A percentile compares a stretch with the other conserved stretches of the same genome.
These are phyloP conservation scores for Helostoma temminkii DNA, from an alignment of 2,797 vertebrate genomes.

Conservation along the genomic window DNA sequence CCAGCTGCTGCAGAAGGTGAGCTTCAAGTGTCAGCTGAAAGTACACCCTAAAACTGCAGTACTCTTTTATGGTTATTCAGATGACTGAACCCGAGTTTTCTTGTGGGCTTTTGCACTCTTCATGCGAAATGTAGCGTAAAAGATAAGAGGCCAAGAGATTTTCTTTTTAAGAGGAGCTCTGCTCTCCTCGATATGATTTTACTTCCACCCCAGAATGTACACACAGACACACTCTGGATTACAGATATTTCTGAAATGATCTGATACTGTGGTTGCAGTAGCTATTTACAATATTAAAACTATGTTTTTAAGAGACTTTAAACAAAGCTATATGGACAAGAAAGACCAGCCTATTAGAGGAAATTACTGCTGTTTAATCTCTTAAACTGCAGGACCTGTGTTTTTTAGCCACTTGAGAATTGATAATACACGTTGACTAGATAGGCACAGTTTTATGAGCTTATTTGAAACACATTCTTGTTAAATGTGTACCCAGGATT, in stretches of 20 bases:
- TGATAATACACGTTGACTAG: slow-evolving; percentile 55
- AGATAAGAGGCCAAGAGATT: background rate
- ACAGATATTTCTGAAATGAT: slow-evolving; percentile 11
- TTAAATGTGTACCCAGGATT: slow-evolving; percentile 63
- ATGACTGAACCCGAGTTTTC: background rate
- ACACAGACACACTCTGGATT: background rate
- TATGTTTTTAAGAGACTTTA: slow-evolving; percentile 28
- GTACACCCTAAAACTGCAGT: background rate
- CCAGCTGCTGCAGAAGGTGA: slow-evolving; percentile 98
- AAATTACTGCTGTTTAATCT: slow-evolving; percentile 37
- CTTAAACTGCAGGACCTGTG: slow-evolving; percentile 43
- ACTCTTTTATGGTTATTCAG: background rate
- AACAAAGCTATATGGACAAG: slow-evolving; percentile 18
- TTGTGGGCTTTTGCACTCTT: slow-evolving; percentile 1
- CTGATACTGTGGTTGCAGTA: background rate
- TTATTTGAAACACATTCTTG: slow-evolving; percentile 60
- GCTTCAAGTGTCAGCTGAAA: slow-evolving; percentile 27
- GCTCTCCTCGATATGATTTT: slow-evolving; percentile 6
- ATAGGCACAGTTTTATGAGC: slow-evolving; percentile 68
- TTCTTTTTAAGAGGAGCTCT: background rate
- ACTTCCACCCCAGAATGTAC: background rate
- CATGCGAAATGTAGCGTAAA: slow-evolving; percentile 1
- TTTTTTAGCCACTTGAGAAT: slow-evolving; percentile 66
- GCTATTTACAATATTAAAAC: slow-evolving; percentile 34
- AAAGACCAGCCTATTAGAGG: slow-evolving; percentile 20